phyloP scores from a whole-genome alignment of 2,888 invertebrate species.

The Pegoplata infirma region DNA sequence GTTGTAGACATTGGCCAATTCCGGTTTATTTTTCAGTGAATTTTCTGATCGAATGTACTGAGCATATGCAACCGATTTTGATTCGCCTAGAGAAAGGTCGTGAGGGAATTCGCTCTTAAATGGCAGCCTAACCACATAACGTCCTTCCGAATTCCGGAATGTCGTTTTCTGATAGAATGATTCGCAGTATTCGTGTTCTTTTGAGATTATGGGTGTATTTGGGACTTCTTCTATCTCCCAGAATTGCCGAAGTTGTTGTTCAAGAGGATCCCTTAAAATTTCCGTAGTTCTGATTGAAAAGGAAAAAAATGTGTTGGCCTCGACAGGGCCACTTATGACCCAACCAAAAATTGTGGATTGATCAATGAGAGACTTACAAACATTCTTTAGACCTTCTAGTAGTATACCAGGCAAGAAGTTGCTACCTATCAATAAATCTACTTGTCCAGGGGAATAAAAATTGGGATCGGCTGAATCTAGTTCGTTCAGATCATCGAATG shows the following conservation, averaged over 20 bases:
- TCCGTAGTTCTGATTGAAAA: conserved; percentile 15
- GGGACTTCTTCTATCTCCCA: conserved; percentile 28
- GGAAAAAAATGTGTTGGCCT: not conserved
- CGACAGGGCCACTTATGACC: conserved; percentile 22
- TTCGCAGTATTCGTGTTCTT: conserved; percentile 21
- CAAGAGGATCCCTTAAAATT: not conserved
- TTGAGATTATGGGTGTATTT: not conserved
- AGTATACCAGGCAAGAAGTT: not conserved
- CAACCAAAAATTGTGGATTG: conserved; percentile 25
- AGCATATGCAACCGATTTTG: not conserved
- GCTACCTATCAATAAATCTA: conserved; percentile 23
- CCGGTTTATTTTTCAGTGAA: not conserved
- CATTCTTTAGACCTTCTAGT: not conserved
- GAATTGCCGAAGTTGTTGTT: not conserved
- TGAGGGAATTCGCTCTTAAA: conserved; percentile 14
- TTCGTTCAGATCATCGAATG: not conserved
- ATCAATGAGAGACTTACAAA: not conserved
- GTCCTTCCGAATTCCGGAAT: conserved; percentile 17
- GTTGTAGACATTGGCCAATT: not conserved
- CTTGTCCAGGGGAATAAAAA: conserved; percentile 2
- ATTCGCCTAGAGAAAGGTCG: not conserved
- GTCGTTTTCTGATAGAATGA: conserved; percentile 12
- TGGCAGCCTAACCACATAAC: conserved; percentile 23
- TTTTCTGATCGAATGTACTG: not conserved
- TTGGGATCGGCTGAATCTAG: conserved; percentile 9